Evolutionary conservation across 2,797 vertebrate genomes (phyloP).

Genomic region (Myotis daubentonii): DNA sequence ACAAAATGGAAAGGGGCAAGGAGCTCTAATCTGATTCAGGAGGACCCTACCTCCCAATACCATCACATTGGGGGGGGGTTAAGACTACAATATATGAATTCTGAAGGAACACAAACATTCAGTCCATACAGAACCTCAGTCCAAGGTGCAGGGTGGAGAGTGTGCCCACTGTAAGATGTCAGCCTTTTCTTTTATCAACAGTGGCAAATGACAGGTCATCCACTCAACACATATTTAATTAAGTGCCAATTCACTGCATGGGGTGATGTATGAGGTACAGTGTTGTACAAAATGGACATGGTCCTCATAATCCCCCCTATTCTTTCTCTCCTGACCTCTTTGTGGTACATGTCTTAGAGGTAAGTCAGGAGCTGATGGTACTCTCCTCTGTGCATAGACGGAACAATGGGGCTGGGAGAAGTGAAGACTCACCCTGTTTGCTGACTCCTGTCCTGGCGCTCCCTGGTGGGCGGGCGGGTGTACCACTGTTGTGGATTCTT

Average conservation of each 20-base stretch:
- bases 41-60: background rate
- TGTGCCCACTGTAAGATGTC: background rate
- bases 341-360: background rate
- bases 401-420: background rate
- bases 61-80: background rate
- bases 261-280: background rate
- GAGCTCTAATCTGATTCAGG: background rate
- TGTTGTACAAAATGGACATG: background rate
- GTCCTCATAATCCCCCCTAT: background rate
- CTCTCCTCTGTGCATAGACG: background rate
- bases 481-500: background rate
- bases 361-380: background rate
- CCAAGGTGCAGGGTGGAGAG: background rate
- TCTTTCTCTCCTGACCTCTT: background rate
- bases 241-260: background rate
- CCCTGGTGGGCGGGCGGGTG: fast-evolving
- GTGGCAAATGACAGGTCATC: background rate
- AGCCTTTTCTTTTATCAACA: background rate
- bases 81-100: background rate
- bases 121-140: background rate
- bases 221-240: background rate
- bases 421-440: background rate
- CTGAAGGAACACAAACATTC: background rate
- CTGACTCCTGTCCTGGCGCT: background rate
- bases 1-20: background rate